These are phyloP conservation scores for Acromyrmex echinatior DNA, from an alignment of 1,140 invertebrate genomes.

Conservation along the genomic window DNA sequence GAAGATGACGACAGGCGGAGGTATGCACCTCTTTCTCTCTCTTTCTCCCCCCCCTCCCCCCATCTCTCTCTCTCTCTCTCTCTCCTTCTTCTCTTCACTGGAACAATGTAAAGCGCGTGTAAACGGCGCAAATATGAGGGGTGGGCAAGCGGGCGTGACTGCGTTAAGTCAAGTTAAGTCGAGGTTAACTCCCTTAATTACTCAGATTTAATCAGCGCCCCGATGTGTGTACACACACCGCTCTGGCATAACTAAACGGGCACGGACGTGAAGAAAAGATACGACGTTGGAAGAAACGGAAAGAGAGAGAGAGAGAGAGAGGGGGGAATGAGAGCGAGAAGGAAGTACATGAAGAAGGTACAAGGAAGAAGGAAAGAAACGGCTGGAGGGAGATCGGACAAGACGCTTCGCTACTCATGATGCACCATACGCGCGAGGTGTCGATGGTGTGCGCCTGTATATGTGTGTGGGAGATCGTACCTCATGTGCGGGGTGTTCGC, in stretches of 20 bases:
- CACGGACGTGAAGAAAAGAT: constrained; percentile 44
- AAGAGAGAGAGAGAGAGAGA: not conserved
- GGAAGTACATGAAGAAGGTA: not conserved
- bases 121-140: constrained; percentile 84
- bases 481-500: constrained; percentile 52
- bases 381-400: not conserved
- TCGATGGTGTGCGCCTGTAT: constrained; percentile 32
- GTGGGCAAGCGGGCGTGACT: constrained; percentile 87
- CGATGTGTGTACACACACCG: constrained; percentile 76
- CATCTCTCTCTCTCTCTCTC: not conserved
- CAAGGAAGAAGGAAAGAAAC: not conserved
- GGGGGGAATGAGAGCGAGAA: not conserved
- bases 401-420: constrained; percentile 56
- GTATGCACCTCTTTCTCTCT: not conserved
- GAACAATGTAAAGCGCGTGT: constrained; percentile 83
- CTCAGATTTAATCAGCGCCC: constrained; percentile 85
- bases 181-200: constrained; percentile 87
- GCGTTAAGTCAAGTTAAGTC: constrained; percentile 86
- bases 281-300: constrained; percentile 60
- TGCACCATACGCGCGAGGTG: constrained; percentile 43
- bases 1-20: constrained; percentile 20
- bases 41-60: not conserved
- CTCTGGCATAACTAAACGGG: constrained; percentile 80
- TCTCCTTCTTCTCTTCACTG: not conserved
- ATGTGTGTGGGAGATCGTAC: constrained; percentile 13